These are phyloP conservation scores for Cranoglanis bouderius DNA, from an alignment of 2,113 vertebrate species.

Conservation along the genomic window DNA sequence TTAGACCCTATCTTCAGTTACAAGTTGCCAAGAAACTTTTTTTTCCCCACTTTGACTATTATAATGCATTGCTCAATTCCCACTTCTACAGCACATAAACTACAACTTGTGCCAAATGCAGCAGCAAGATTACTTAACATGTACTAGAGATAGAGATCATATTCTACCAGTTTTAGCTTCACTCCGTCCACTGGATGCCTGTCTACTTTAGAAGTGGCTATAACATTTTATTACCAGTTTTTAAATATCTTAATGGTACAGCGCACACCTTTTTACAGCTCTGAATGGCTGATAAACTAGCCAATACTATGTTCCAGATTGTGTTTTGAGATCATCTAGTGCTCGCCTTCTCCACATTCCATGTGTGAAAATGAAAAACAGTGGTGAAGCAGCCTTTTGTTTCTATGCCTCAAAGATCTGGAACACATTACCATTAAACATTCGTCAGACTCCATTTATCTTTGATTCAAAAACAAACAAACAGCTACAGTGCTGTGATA, in stretches of 20 bases:
- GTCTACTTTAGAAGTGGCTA: background rate
- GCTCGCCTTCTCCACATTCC: background rate
- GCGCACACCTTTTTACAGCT: background rate
- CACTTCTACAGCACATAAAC: background rate
- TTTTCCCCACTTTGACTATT: background rate
- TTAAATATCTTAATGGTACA: background rate
- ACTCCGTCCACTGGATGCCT: background rate
- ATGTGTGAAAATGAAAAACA: background rate
- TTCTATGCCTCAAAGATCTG: background rate
- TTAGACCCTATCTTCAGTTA: background rate
- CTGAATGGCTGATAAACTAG: background rate
- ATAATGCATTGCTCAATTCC: background rate
- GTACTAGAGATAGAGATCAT: background rate
- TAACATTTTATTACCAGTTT: background rate
- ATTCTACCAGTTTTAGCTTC: background rate
- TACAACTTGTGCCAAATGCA: background rate
- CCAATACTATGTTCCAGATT: no score
- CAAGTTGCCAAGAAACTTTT: background rate
- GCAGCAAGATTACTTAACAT: background rate
- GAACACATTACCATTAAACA: background rate
- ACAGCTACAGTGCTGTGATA: background rate
- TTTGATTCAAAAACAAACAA: background rate
- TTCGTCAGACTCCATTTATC: background rate
- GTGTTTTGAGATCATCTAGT: background rate
- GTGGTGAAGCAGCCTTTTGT: background rate